A percentile compares a stretch with the other conserved stretches of the same genome.
Evolutionary conservation across 2,797 vertebrate species (phyloP).

Genomic region (Esox lucius): DNA sequence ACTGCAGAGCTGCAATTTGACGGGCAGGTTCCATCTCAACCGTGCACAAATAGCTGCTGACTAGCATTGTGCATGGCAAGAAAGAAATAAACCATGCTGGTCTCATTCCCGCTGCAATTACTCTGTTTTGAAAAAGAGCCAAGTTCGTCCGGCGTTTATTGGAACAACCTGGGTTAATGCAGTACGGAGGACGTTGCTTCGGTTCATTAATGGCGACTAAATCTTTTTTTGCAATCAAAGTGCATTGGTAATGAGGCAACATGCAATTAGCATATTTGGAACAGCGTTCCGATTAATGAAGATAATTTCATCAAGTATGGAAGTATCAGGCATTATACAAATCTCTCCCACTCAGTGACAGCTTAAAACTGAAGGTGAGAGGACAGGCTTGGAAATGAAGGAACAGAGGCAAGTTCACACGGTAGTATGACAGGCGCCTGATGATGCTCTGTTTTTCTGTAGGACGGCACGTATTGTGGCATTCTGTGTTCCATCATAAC

Average conservation of each 20-base stretch:
- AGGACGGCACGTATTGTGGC: neutral
- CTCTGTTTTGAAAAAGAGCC: constrained; percentile 41
- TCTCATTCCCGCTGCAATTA: constrained; percentile 51
- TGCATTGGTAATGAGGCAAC: constrained; percentile 56
- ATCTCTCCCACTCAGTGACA: constrained; percentile 53
- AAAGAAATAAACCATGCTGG: constrained; percentile 34
- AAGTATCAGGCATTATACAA: constrained; percentile 45
- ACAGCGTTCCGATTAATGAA: constrained; percentile 64
- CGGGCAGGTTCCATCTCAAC: constrained; percentile 50
- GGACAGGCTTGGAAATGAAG: constrained; percentile 54
- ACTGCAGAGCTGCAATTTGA: constrained; percentile 59
- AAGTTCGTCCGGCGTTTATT: constrained; percentile 41
- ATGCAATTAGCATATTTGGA: constrained; percentile 65
- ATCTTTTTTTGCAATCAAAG: constrained; percentile 57
- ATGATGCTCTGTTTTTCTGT: neutral
- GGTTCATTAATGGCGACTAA: constrained; percentile 48
- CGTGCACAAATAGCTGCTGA: constrained; percentile 57
- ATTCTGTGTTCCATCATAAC: neutral
- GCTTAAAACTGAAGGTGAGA: constrained; percentile 52
- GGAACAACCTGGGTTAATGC: constrained; percentile 23
- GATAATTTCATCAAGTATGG: constrained; percentile 65
- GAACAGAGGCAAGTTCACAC: constrained; percentile 63
- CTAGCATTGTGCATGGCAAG: constrained; percentile 51
- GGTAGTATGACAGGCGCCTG: constrained; percentile 36
- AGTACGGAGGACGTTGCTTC: constrained; percentile 16